A percentile compares a stretch with the other conserved stretches of the same genome.
phyloP scores from a whole-genome alignment of 1,140 invertebrate species.

The Drosophila simulans region DNA sequence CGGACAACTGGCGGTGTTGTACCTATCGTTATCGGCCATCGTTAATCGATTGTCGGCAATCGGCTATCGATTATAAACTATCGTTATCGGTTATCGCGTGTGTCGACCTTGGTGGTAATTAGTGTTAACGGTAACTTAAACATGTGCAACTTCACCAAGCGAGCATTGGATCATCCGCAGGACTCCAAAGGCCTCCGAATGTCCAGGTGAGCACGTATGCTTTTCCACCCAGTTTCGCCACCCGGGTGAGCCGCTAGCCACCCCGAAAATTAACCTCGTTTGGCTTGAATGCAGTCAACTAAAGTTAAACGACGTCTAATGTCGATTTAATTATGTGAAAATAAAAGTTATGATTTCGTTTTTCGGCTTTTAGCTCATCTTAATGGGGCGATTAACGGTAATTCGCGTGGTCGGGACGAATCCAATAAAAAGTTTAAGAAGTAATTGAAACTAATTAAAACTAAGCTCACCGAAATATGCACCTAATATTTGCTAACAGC shows the following conservation, averaged over 20 bases:
- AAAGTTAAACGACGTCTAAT: slow-evolving; percentile 67
- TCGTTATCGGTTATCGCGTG: slow-evolving; percentile 21
- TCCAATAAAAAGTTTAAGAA: slow-evolving; percentile 24
- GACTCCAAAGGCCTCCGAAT: slow-evolving; percentile 3
- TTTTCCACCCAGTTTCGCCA: slow-evolving; percentile 4
- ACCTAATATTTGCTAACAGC: no score
- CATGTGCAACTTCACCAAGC: slow-evolving; percentile 48
- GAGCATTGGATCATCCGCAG: background rate
- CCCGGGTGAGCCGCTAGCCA: background rate
- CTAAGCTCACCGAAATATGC: background rate
- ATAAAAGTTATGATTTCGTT: slow-evolving; percentile 30
- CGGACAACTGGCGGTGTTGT: slow-evolving; percentile 66
- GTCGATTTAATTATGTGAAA: slow-evolving; percentile 75
- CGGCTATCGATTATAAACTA: slow-evolving; percentile 13
- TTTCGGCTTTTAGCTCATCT: slow-evolving; percentile 14
- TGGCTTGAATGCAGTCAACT: slow-evolving; percentile 40
- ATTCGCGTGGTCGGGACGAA: background rate
- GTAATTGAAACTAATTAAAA: slow-evolving; percentile 23
- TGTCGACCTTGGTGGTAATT: background rate
- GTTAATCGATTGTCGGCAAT: slow-evolving; percentile 17
- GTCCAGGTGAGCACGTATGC: slow-evolving; percentile 29
- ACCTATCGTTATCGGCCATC: slow-evolving; percentile 39
- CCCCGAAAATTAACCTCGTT: slow-evolving; percentile 2
- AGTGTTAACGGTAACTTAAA: slow-evolving; percentile 28
- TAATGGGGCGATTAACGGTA: background rate